A percentile compares a stretch with the other conserved stretches of the same genome.
Evolutionary conservation across 2,797 vertebrate genomes (phyloP).

Genomic region (Oreortyx pictus): DNA sequence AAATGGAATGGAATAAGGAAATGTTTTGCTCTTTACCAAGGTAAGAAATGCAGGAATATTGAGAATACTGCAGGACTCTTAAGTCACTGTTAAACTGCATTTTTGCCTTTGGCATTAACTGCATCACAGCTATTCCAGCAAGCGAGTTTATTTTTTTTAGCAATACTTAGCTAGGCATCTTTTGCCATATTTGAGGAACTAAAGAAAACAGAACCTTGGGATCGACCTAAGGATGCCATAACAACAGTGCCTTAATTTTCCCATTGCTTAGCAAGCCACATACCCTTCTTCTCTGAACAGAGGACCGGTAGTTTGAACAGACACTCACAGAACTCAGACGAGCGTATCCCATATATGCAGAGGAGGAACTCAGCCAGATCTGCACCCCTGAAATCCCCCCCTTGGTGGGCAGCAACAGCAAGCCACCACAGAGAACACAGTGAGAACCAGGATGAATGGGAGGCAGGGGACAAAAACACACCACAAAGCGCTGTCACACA

Average conservation of each 20-base stretch:
- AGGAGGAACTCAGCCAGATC: rapidly evolving
- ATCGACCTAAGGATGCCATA: background rate
- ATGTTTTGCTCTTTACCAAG: background rate
- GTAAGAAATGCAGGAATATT: conserved; percentile 3
- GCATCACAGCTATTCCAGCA: background rate
- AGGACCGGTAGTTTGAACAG: background rate
- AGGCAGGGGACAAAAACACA: background rate
- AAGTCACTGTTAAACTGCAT: background rate
- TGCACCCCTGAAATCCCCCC: background rate
- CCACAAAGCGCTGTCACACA: rapidly evolving
- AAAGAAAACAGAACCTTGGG: background rate
- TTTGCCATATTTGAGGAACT: background rate
- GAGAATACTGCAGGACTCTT: conserved; percentile 1
- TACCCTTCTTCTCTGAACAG: background rate
- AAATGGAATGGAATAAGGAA: background rate
- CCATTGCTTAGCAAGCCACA: background rate
- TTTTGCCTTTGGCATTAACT: background rate
- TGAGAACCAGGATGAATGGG: rapidly evolving
- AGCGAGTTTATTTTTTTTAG: background rate
- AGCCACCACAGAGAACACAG: background rate
- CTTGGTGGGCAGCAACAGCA: rapidly evolving
- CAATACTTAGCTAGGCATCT: background rate
- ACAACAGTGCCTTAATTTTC: background rate
- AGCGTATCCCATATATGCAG: background rate
- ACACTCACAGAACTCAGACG: background rate